These are phyloP conservation scores for Empidonax traillii DNA, from an alignment of 2,113 vertebrate genomes.

Conservation along the genomic window DNA sequence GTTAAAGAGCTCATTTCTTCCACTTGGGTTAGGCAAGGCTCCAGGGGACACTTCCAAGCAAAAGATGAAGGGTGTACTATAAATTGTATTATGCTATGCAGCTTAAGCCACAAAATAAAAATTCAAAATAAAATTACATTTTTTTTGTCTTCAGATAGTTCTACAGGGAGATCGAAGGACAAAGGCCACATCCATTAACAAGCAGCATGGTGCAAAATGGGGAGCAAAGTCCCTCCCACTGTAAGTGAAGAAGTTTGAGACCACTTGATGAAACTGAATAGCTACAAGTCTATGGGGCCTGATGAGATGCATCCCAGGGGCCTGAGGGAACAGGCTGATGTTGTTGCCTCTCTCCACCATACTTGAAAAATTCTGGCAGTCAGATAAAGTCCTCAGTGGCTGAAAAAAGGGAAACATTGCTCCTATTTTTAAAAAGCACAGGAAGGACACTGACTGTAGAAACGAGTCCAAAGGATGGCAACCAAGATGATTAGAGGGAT, in stretches of 20 bases:
- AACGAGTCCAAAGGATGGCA: not conserved
- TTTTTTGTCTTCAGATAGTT: not conserved
- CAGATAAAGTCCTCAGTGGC: not conserved
- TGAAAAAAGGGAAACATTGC: not conserved
- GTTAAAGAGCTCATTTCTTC: not conserved
- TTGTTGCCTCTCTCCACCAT: not conserved
- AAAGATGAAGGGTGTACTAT: not conserved
- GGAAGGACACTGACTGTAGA: not conserved
- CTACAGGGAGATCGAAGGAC: not conserved
- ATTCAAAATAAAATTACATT: not conserved
- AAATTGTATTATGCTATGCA: not conserved
- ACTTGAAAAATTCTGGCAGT: not conserved
- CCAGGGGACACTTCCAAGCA: not conserved
- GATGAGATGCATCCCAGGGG: not conserved
- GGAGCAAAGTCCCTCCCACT: not conserved
- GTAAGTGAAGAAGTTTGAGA: not conserved
- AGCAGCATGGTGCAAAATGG: not conserved
- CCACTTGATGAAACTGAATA: not conserved
- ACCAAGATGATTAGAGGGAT: accelerated
- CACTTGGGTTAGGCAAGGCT: not conserved
- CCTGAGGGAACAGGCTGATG: not conserved
- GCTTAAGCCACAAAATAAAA: not conserved
- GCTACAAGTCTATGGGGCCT: not conserved
- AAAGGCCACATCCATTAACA: not conserved
- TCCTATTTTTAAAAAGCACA: not conserved